Evolutionary conservation across 2,797 vertebrate genomes (phyloP), one percentile per base, ranked within the genome.

Genomic region (Sebastes hopkinsi): DNA sequence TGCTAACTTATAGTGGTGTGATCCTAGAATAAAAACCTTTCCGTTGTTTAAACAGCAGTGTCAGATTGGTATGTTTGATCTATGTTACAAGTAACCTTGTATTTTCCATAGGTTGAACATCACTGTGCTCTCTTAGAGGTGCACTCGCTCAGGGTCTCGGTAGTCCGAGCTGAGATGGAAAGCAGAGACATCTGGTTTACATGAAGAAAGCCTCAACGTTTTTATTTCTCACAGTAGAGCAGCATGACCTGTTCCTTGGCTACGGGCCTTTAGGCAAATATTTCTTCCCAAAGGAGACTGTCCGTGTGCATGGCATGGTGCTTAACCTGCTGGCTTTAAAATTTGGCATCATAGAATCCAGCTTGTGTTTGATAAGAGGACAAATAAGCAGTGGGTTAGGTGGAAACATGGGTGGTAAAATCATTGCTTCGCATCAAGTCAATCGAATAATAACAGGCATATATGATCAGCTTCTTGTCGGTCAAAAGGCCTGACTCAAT

Each of bases 171-270:
- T 78, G 72, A 86, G 93, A 94, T 84, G 80, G 88, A 93, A 92
- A 93, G 87, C 88, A 87, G 91, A 85, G 89, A 94, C 94, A 95
- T 95, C 94, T 95, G 95, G 95, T 96, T 96, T 95, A 94, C 92
- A 94, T 95, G 94, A 95, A 95, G 90, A 89, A 84, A 89, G 85
- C 85, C 80, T 91, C 84, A 59, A 88, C 88, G 14, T 50, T 92
- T 92, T 83, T 92, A 86, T 92, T 93, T 94, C 93, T 95, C 94
- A 92, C 91, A 93, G 90, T 83, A 72, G 91, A 92, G 83, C 92
- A 92, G 90, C 88, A 92, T 93, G 92, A 93, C 92, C 92, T 94
- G 93, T 93, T 94, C 91, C 88, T 89, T 94, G 93, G 94, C 93
- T 94, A 72, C 74, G 52, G 77, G 91, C 91, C 93, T 93, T 84